Percentiles rank a stretch among this genome's conserved stretches.
These are phyloP conservation scores for Oegoconia quadripuncta DNA, from an alignment of 2,888 invertebrate species.

Conservation along the genomic window DNA sequence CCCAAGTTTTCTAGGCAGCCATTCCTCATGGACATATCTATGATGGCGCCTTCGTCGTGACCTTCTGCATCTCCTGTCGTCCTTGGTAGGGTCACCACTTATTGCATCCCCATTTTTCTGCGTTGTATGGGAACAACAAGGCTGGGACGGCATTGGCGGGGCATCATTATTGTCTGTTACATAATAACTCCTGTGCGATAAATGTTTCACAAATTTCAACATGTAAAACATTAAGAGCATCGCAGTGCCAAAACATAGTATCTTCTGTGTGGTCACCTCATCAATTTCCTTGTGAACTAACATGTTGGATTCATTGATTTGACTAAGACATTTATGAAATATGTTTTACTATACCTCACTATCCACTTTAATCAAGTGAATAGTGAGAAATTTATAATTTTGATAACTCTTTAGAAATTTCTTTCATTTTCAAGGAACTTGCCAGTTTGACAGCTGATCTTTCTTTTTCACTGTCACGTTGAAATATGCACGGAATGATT, in stretches of 20 bases:
- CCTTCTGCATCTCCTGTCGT: conserved; percentile 27
- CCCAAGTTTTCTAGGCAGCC: conserved; percentile 24
- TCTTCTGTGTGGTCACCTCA: conserved; percentile 27
- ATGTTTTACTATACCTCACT: neutral
- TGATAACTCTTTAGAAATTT: conserved; percentile 12
- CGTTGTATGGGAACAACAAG: neutral
- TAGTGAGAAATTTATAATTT: conserved; percentile 1
- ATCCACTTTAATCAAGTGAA: neutral
- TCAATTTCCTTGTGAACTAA: conserved; percentile 38
- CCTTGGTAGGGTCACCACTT: conserved; percentile 10
- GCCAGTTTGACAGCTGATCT: neutral
- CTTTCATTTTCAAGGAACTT: neutral
- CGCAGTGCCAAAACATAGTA: conserved; percentile 34
- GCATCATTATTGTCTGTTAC: neutral
- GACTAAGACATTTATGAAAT: neutral
- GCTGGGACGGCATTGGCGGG: neutral
- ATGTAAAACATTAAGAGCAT: conserved; percentile 34
- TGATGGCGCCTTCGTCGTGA: conserved; percentile 33
- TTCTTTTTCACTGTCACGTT: neutral
- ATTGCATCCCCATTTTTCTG: neutral
- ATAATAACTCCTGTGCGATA: conserved; percentile 16
- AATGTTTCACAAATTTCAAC: conserved; percentile 32
- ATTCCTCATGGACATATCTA: conserved; percentile 33
- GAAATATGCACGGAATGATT: no score
- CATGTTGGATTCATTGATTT: conserved; percentile 28